These are phyloP conservation scores for Chrysogorgia sp. DNA, from an alignment of 92 coral and sea anemone genomes.

Conservation along the genomic window DNA sequence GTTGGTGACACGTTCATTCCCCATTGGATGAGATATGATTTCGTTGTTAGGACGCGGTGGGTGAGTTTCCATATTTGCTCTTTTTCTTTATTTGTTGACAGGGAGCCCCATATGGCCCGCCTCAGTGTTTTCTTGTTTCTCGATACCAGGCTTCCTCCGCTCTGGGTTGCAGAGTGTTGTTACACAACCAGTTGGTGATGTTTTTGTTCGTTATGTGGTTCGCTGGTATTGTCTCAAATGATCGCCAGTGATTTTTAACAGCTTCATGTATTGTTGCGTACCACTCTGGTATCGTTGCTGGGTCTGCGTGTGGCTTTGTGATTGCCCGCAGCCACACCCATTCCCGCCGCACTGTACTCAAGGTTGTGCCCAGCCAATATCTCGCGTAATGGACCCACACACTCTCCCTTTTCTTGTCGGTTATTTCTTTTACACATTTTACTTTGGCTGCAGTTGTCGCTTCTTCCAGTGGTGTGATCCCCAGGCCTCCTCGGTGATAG, in stretches of 20 bases:
- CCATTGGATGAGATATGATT: conserved; percentile 14
- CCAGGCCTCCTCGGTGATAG: not conserved
- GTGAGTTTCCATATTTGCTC: conserved; percentile 1
- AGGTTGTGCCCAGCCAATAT: conserved; percentile 30
- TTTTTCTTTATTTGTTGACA: not conserved
- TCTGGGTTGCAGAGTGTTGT: not conserved
- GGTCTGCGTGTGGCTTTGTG: conserved; percentile 37
- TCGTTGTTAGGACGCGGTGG: conserved; percentile 44
- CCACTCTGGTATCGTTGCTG: not conserved
- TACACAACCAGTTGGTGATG: not conserved
- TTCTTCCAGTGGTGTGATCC: not conserved
- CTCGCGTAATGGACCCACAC: conserved; percentile 34
- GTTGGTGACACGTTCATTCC: conserved; percentile 6
- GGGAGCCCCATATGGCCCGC: too few relatives aligned
- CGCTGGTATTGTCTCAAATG: not conserved
- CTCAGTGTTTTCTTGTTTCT: too few relatives aligned
- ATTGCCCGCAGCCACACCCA: conserved; percentile 35
- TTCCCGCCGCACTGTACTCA: not conserved
- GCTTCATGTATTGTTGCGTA: not conserved
- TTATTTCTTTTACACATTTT: conserved; percentile 7
- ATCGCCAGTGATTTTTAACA: too few relatives aligned
- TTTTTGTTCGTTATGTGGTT: not conserved
- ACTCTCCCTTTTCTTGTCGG: not conserved
- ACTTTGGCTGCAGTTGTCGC: not conserved
- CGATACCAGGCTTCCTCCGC: not conserved